Percentiles rank a stretch among this genome's conserved stretches.
Evolutionary conservation across 1,140 invertebrate genomes (phyloP).

Genomic region (Pseudomyrmex flavicornis): DNA sequence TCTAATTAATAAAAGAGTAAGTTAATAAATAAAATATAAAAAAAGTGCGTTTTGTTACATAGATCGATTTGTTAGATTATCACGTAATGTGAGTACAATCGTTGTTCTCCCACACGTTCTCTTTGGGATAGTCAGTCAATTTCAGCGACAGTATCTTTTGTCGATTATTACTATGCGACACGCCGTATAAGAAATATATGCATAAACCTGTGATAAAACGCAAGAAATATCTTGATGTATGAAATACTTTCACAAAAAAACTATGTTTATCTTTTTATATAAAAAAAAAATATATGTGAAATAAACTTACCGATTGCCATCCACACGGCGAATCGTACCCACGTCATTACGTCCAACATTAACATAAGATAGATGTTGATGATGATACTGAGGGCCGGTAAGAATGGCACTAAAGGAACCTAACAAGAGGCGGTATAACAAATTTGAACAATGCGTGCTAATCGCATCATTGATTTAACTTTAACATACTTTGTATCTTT

Average conservation of each 20-base stretch:
- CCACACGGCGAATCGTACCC: constrained; percentile 89
- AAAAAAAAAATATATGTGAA: background rate
- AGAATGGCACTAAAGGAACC: constrained; percentile 89
- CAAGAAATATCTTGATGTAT: background rate
- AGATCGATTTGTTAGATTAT: background rate
- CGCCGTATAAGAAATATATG: constrained; percentile 77
- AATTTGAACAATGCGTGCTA: too few species aligned
- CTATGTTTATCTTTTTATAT: background rate
- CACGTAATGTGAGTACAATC: background rate
- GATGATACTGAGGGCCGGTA: constrained; percentile 89
- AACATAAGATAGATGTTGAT: constrained; percentile 90
- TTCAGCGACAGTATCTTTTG: background rate
- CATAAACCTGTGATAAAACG: constrained; percentile 63
- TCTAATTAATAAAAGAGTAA: background rate
- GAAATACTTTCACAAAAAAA: background rate
- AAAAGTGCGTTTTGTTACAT: background rate
- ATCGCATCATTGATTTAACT: too few species aligned
- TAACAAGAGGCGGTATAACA: constrained; percentile 62
- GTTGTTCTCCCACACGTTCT: background rate
- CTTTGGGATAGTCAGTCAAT: background rate
- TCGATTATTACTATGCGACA: constrained; percentile 72
- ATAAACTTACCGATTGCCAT: constrained; percentile 79
- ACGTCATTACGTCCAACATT: constrained; percentile 87
- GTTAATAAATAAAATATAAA: constrained; percentile 15
- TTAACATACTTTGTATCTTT: too few species aligned